Evolutionary conservation across 2,797 vertebrate genomes (phyloP).

Genomic region (Parauchenoglanis ngamensis): DNA sequence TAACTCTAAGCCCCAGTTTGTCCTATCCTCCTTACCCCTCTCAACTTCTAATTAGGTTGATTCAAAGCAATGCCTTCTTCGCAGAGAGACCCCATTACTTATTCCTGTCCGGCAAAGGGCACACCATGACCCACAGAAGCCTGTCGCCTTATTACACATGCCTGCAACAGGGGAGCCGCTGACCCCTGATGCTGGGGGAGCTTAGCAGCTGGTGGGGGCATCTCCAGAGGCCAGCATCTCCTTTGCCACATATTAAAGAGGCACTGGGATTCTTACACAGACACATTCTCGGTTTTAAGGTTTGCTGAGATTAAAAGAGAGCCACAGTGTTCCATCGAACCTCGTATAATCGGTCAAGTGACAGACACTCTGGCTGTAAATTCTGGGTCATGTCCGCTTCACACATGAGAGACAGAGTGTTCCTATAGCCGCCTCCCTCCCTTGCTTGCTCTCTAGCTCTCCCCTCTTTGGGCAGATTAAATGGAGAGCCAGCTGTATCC

Average conservation of each 20-base stretch:
- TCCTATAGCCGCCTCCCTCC: slow-evolving; percentile 29
- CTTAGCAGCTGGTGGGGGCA: slow-evolving; percentile 70
- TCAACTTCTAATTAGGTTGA: slow-evolving; percentile 73
- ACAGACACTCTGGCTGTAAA: slow-evolving; percentile 25
- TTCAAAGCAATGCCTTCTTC: slow-evolving; percentile 68
- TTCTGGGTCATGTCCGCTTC: slow-evolving; percentile 27
- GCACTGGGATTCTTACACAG: slow-evolving; percentile 15
- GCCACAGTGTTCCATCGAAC: not conserved
- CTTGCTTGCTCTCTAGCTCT: slow-evolving; percentile 21
- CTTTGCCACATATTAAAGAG: slow-evolving; percentile 30
- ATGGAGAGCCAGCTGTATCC: slow-evolving; percentile 62
- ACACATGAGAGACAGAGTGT: slow-evolving; percentile 26
- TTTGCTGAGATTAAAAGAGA: slow-evolving; percentile 29
- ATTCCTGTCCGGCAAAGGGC: slow-evolving; percentile 64
- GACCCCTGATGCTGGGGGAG: slow-evolving; percentile 57
- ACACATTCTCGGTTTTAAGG: slow-evolving; percentile 14
- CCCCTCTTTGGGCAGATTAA: slow-evolving; percentile 60
- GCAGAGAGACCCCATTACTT: slow-evolving; percentile 69
- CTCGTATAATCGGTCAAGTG: slow-evolving; percentile 1
- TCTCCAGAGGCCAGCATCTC: slow-evolving; percentile 55
- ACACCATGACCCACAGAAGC: slow-evolving; percentile 60
- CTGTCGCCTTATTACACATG: slow-evolving; percentile 64
- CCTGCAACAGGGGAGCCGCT: slow-evolving; percentile 64
- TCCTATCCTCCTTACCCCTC: slow-evolving; percentile 34
- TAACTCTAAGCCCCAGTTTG: slow-evolving; percentile 39